A percentile compares a stretch with the other conserved stretches of the same genome.
Conservation (phyloP, 1,140 invertebrate species). For the Drosophila lowei region DNA sequence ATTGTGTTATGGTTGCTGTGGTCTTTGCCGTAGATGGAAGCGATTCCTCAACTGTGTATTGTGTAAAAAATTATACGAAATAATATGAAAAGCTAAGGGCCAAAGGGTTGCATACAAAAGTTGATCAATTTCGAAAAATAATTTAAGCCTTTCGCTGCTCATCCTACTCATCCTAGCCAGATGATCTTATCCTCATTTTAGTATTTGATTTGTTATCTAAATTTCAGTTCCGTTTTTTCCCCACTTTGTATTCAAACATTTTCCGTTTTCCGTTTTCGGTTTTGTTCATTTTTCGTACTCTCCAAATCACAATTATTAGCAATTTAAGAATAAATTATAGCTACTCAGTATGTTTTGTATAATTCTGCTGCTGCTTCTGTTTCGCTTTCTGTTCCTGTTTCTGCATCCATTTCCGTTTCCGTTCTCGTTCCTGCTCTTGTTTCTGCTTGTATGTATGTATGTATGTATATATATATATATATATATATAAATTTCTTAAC, state of each 20-base stretch:
- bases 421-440: slow-evolving; percentile 2
- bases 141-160: slow-evolving; percentile 62
- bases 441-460: slow-evolving; percentile 12
- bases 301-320: slow-evolving; percentile 82
- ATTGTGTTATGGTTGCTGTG: slow-evolving; percentile 3
- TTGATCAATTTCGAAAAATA: slow-evolving; percentile 74
- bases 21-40: no score
- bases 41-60: slow-evolving; percentile 9
- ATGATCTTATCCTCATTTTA: slow-evolving; percentile 38
- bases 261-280: slow-evolving; percentile 46
- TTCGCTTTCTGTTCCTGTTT: background rate
- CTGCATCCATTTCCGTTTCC: slow-evolving; percentile 1
- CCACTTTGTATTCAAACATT: slow-evolving; percentile 60
- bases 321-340: slow-evolving; percentile 81
- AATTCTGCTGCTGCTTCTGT: slow-evolving; percentile 6
- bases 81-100: slow-evolving; percentile 38
- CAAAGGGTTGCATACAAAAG: slow-evolving; percentile 64
- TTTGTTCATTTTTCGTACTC: slow-evolving; percentile 65
- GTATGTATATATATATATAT: slow-evolving; percentile 23
- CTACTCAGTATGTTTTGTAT: slow-evolving; percentile 57
- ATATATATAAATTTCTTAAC: slow-evolving; percentile 71
- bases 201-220: slow-evolving; percentile 71
- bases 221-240: slow-evolving; percentile 74
- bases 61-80: slow-evolving; percentile 46
- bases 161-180: slow-evolving; percentile 41